A percentile compares a stretch with the other conserved stretches of the same genome.
Conservation (phyloP, 2,113 vertebrate genomes). For the Haemorhous mexicanus region DNA sequence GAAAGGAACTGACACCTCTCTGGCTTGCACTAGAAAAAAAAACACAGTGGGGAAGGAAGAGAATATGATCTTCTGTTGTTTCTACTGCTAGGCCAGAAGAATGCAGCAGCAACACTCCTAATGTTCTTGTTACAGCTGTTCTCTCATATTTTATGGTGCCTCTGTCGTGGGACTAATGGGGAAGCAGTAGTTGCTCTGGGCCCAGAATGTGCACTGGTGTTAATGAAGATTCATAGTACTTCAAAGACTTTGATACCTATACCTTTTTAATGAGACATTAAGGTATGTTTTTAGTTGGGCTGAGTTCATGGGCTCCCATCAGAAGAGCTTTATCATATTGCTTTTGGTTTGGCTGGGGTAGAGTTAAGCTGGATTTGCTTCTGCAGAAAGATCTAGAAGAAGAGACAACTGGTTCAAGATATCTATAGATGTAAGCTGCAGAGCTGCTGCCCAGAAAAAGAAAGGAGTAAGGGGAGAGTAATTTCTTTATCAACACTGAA, state of each 20-base stretch:
- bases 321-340: neutral
- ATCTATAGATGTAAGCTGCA: neutral
- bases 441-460: neutral
- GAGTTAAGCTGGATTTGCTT: neutral
- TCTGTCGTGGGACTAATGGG: neutral
- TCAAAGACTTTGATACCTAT: neutral
- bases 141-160: neutral
- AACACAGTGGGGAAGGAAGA: neutral
- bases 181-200: neutral
- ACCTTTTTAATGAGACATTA: neutral
- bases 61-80: neutral
- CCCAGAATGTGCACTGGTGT: neutral
- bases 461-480: neutral
- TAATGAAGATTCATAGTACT: neutral
- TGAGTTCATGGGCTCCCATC: neutral
- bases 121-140: neutral
- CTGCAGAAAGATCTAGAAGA: neutral
- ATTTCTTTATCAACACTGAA: neutral
- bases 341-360: neutral
- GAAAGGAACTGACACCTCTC: neutral
- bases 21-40: neutral
- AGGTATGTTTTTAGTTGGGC: neutral
- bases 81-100: neutral
- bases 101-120: neutral
- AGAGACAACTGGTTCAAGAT: neutral